Evolutionary conservation across 1,140 invertebrate species (phyloP).

Genomic region (Cephus cinctus): DNA sequence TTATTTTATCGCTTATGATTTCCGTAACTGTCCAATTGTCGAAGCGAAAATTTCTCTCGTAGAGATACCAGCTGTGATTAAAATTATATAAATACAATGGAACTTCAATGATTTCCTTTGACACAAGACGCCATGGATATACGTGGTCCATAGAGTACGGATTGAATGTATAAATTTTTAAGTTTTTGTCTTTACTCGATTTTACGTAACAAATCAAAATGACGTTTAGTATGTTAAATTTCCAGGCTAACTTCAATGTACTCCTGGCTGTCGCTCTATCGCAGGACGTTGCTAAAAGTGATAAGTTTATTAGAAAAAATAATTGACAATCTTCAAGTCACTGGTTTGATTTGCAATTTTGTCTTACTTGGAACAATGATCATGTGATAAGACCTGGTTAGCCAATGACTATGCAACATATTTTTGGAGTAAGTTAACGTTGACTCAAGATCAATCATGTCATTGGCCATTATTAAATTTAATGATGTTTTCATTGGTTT

Average conservation of each 20-base stretch:
- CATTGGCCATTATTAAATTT: too few species aligned
- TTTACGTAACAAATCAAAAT: neutral
- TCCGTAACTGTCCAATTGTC: too few species aligned
- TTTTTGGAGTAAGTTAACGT: neutral
- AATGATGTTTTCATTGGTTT: too few species aligned
- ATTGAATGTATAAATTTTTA: neutral
- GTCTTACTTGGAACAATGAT: neutral
- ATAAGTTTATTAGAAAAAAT: neutral
- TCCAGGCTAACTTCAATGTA: neutral
- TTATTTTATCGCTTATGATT: too few species aligned
- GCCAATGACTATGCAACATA: neutral
- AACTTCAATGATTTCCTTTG: neutral
- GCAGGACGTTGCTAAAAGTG: neutral
- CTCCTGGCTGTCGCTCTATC: neutral
- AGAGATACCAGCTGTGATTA: neutral
- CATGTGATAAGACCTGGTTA: neutral
- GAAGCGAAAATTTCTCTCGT: neutral
- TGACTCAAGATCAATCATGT: neutral
- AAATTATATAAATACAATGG: neutral
- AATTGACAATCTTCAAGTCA: neutral
- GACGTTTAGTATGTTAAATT: neutral
- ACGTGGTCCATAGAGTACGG: neutral
- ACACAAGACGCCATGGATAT: neutral
- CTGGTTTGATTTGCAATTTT: neutral
- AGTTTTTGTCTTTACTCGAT: neutral